A percentile compares a stretch with the other conserved stretches of the same genome.
Evolutionary conservation across 2,888 invertebrate genomes (phyloP).

Genomic region (Acheta domesticus): DNA sequence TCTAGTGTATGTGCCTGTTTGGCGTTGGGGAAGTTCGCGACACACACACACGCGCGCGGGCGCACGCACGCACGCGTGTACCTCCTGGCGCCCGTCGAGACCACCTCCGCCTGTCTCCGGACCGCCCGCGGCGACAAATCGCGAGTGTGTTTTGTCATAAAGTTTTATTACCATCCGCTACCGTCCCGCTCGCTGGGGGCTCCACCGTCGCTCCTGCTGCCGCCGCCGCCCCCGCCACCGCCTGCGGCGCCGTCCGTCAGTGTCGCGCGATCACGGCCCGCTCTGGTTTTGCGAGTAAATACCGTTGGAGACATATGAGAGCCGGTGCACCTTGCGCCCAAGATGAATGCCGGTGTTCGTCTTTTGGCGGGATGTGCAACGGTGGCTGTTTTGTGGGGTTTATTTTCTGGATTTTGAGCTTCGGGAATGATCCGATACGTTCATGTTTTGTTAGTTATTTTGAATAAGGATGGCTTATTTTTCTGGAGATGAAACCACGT

Average conservation of each 20-base stretch:
- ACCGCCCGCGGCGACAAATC: slow-evolving; percentile 18
- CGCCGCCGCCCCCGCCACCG: not conserved
- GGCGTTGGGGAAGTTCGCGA: too few relatives aligned
- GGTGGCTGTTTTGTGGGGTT: not conserved
- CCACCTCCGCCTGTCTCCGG: not conserved
- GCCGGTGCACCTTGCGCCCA: not conserved
- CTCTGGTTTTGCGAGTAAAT: slow-evolving; percentile 10
- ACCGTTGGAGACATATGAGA: not conserved
- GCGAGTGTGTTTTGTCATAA: slow-evolving; percentile 3
- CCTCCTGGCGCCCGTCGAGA: not conserved
- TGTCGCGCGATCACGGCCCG: not conserved
- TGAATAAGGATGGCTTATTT: too few relatives aligned
- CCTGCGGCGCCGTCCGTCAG: not conserved
- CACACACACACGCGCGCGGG: too few relatives aligned
- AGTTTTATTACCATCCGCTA: not conserved
- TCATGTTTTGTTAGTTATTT: too few relatives aligned
- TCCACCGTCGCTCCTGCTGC: not conserved
- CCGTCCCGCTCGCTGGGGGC: not conserved
- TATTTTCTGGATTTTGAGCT: not conserved
- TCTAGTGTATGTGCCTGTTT: too few relatives aligned
- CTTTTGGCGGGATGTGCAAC: not conserved
- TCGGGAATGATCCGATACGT: too few relatives aligned
- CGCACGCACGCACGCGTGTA: too few relatives aligned
- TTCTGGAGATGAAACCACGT: too few relatives aligned
- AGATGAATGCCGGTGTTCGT: not conserved